Conservation (phyloP, 2,113 vertebrate species). For the Mustela lutreola region DNA sequence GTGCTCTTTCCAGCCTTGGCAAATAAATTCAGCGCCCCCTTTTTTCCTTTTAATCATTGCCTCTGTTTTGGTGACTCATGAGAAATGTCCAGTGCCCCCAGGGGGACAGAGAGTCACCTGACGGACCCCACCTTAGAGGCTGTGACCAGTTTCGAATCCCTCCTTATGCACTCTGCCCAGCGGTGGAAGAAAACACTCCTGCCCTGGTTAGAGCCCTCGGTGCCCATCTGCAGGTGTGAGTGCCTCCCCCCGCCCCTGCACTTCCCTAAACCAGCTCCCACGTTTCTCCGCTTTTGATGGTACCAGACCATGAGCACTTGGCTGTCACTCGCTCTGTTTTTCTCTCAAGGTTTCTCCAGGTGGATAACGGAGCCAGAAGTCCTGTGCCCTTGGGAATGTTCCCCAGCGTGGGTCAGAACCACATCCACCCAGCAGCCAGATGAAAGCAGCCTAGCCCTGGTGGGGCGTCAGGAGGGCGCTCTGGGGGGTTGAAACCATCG, state of each 20-base stretch:
- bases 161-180: too few species aligned
- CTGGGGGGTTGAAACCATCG: background rate
- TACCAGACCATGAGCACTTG: background rate
- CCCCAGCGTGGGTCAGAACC: background rate
- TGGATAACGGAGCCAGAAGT: background rate
- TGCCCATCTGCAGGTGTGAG: background rate
- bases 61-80: background rate
- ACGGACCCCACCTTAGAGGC: background rate
- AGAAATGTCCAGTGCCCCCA: background rate
- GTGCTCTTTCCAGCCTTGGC: background rate
- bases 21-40: background rate
- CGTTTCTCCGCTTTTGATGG: background rate
- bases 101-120: background rate
- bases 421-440: background rate
- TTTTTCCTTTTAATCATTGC: background rate
- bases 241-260: fast-evolving
- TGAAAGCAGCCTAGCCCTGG: background rate
- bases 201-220: background rate
- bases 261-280: too few species aligned
- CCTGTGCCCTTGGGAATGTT: background rate
- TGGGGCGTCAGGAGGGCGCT: background rate
- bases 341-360: background rate
- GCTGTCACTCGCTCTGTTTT: background rate
- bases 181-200: background rate
- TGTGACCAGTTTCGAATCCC: background rate